Conservation (phyloP, 1,140 invertebrate species). For the Cepaea nemoralis region DNA sequence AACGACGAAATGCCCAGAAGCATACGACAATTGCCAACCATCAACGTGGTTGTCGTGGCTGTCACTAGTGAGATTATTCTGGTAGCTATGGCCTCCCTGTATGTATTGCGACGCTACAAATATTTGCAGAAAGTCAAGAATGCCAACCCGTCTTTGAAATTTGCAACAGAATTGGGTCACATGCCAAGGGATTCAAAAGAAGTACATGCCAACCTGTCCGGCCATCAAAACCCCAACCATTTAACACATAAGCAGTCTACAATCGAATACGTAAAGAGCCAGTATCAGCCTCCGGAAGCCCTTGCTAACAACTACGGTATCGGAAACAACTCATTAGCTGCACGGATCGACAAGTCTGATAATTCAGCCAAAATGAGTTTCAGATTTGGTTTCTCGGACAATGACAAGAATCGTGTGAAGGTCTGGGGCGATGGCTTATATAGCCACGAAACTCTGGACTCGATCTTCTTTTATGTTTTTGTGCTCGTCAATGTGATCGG, state of each 20-base stretch:
- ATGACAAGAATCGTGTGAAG: not conserved
- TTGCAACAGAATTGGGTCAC: not conserved
- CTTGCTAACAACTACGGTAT: not conserved
- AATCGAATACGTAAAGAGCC: not conserved
- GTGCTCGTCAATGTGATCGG: not conserved
- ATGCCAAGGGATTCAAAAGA: not conserved
- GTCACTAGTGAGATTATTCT: not conserved
- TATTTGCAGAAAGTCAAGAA: not conserved
- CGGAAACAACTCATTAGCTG: not conserved
- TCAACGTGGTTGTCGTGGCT: not conserved
- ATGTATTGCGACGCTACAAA: not conserved
- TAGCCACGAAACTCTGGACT: not conserved
- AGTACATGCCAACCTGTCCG: not conserved
- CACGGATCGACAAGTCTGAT: not conserved
- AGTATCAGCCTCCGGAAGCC: not conserved
- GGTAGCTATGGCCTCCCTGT: not conserved
- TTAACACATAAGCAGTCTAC: not conserved
- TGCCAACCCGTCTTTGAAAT: not conserved
- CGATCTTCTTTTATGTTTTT: not conserved
- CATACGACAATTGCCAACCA: not conserved
- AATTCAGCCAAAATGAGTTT: not conserved
- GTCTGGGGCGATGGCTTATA: too few species aligned
- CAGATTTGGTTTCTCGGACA: not conserved
- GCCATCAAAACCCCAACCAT: not conserved
- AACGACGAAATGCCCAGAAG: constrained; percentile 13